Conservation (phyloP, 2,888 invertebrate genomes). For the Tetrapedia diversipes region DNA sequence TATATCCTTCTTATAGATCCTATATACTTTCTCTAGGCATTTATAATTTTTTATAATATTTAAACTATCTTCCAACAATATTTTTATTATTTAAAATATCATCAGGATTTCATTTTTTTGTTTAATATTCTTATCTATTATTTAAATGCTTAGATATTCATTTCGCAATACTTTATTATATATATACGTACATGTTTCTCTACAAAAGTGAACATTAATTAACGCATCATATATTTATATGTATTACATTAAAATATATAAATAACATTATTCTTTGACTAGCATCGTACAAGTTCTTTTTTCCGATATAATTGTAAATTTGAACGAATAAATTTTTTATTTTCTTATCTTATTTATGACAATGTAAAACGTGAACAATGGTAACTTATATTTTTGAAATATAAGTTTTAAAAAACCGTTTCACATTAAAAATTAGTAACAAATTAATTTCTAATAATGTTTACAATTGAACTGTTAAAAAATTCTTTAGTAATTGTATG, state of each 20-base stretch:
- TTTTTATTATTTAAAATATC: neutral
- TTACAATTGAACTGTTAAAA: neutral
- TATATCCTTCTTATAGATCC: neutral
- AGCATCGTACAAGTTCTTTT: constrained; percentile 31
- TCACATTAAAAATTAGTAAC: neutral
- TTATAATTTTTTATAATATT: neutral
- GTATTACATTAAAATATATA: constrained; percentile 37
- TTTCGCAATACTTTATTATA: constrained; percentile 52
- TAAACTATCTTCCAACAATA: constrained; percentile 1
- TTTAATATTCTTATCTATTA: neutral
- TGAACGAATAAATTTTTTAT: constrained; percentile 15
- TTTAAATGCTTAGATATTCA: neutral
- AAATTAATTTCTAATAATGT: neutral
- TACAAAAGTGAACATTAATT: constrained; percentile 65
- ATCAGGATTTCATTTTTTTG: neutral
- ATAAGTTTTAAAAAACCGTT: constrained; percentile 3
- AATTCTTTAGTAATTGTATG: neutral
- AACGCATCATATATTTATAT: constrained; percentile 52
- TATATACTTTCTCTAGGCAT: neutral
- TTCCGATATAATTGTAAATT: constrained; percentile 25
- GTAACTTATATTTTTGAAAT: constrained; percentile 5
- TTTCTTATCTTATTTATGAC: neutral
- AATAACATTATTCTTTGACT: constrained; percentile 47
- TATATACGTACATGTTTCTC: constrained; percentile 51
- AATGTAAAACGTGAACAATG: constrained; percentile 19